These are phyloP conservation scores for Umimayanthus kanabou DNA, from an alignment of 92 coral and sea anemone genomes.

Conservation along the genomic window DNA sequence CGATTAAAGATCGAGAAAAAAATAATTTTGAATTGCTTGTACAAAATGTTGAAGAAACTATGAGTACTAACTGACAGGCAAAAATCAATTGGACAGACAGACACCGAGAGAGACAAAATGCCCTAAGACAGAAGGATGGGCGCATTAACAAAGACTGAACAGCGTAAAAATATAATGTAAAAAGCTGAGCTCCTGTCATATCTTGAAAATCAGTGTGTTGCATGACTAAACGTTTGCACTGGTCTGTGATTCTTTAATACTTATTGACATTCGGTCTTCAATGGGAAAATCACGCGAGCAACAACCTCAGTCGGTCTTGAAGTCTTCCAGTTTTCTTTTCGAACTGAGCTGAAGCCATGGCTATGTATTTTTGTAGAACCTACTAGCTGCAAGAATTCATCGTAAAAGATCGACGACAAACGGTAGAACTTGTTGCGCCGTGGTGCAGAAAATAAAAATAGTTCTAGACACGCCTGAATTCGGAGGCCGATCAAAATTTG, in stretches of 20 bases:
- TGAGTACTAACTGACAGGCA: too few species aligned
- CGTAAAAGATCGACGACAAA: background rate
- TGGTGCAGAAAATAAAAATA: background rate
- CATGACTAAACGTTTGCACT: background rate
- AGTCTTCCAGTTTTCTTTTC: too few species aligned
- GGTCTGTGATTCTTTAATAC: background rate
- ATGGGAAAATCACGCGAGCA: background rate
- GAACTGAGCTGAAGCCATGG: background rate
- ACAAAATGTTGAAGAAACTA: too few species aligned
- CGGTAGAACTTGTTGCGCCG: background rate
- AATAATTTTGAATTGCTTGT: too few species aligned
- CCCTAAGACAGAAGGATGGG: too few species aligned
- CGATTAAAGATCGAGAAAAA: too few species aligned
- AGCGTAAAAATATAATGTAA: too few species aligned
- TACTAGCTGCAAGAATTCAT: background rate
- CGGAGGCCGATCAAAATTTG: background rate
- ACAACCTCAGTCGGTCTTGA: background rate
- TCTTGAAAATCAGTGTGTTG: background rate
- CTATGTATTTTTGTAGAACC: too few species aligned
- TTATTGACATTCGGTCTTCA: background rate
- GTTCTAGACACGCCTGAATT: background rate
- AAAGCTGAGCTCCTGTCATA: too few species aligned
- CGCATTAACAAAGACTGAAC: too few species aligned
- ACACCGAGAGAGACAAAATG: too few species aligned
- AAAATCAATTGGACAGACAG: too few species aligned